Conservation (phyloP, 1,140 invertebrate genomes). For the Dendroctonus valens region DNA sequence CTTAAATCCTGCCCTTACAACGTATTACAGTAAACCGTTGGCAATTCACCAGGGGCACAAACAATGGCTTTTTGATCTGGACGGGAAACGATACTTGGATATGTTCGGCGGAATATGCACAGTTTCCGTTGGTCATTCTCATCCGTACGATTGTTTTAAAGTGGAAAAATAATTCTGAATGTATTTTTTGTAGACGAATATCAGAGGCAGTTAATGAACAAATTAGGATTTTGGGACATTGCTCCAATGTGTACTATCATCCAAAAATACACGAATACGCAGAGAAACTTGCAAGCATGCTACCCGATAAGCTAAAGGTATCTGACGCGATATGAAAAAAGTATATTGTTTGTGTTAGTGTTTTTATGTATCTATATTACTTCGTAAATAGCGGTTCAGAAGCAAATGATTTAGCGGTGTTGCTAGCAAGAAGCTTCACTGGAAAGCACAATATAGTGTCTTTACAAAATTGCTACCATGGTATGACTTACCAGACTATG, state of each 20-base stretch:
- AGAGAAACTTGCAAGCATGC: too few relatives aligned
- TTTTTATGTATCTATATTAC: slow-evolving; percentile 88
- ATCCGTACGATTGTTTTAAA: slow-evolving; percentile 76
- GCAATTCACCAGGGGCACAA: too few relatives aligned
- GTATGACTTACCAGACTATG: slow-evolving; percentile 79
- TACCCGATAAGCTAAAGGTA: too few relatives aligned
- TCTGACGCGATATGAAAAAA: too few relatives aligned
- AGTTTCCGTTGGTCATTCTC: too few relatives aligned
- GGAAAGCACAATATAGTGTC: slow-evolving; percentile 82
- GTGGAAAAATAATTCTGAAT: not conserved
- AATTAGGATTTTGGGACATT: slow-evolving; percentile 82
- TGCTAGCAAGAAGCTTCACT: slow-evolving; percentile 84
- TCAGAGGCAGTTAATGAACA: slow-evolving; percentile 75
- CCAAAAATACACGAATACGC: too few relatives aligned
- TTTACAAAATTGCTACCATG: slow-evolving; percentile 87
- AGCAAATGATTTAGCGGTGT: slow-evolving; percentile 91
- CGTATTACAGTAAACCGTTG: too few relatives aligned
- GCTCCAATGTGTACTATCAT: slow-evolving; percentile 88
- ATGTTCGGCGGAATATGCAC: too few relatives aligned
- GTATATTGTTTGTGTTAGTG: too few relatives aligned
- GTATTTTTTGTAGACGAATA: slow-evolving; percentile 63
- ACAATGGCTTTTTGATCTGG: too few relatives aligned
- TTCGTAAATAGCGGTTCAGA: slow-evolving; percentile 96
- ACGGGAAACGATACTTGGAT: too few relatives aligned
- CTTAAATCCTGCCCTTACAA: too few relatives aligned